Evolutionary conservation across 2,113 vertebrate genomes (phyloP).

Genomic region (Semnopithecus entellus): DNA sequence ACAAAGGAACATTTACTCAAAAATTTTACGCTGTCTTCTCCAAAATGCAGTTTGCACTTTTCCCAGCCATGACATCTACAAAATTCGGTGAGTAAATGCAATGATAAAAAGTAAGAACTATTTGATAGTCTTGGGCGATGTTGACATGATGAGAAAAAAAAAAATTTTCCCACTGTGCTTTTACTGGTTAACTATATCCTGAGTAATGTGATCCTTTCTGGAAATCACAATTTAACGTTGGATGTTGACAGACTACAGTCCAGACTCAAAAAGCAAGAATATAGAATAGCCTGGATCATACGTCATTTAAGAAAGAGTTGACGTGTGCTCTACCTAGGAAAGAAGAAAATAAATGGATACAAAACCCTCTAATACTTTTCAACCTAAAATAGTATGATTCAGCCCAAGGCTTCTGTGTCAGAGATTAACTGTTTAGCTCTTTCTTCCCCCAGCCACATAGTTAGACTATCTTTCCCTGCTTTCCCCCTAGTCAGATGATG

Average conservation of each 20-base stretch:
- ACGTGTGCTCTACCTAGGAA: not conserved
- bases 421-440: not conserved
- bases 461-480: not conserved
- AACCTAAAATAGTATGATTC: not conserved
- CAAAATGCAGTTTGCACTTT: not conserved
- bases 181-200: not conserved
- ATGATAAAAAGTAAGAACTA: not conserved
- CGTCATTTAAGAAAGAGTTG: not conserved
- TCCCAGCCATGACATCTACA: not conserved
- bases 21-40: not conserved
- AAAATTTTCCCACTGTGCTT: not conserved
- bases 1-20: not conserved
- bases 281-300: not conserved
- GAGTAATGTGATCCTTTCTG: not conserved
- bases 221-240: not conserved
- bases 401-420: not conserved
- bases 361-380: not conserved
- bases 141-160: not conserved
- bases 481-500: not conserved
- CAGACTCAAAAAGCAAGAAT: not conserved
- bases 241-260: not conserved
- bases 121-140: not conserved
- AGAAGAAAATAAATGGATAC: not conserved
- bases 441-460: not conserved
- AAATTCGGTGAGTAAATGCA: constrained; percentile 24